A percentile compares a stretch with the other conserved stretches of the same genome.
These are phyloP conservation scores for Cranoglanis bouderius DNA, from an alignment of 2,113 vertebrate species.

Conservation along the genomic window DNA sequence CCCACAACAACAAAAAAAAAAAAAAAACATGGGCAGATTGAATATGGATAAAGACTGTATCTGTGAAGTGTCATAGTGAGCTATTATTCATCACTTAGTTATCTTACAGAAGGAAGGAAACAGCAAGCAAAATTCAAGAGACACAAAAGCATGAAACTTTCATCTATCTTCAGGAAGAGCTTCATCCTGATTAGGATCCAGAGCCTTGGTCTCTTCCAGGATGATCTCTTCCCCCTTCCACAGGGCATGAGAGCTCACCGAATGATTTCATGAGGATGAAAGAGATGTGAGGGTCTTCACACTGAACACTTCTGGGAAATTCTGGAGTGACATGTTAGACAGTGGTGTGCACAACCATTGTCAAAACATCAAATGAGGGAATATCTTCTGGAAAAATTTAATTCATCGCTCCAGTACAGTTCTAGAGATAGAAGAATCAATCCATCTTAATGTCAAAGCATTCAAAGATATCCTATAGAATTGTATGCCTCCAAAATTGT, in stretches of 20 bases:
- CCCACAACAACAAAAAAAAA: background rate
- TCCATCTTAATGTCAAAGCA: background rate
- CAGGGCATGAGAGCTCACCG: background rate
- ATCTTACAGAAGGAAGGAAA: background rate
- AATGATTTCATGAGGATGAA: background rate
- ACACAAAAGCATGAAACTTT: background rate
- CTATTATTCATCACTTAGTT: background rate
- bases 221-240: background rate
- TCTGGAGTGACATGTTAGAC: background rate
- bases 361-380: background rate
- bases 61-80: slow-evolving; percentile 1
- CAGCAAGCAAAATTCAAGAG: background rate
- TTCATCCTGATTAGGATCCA: background rate
- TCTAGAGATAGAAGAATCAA: background rate
- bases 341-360: background rate
- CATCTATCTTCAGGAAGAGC: background rate
- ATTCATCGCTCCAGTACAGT: background rate
- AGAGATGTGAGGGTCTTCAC: background rate
- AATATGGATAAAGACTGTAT: slow-evolving; percentile 9
- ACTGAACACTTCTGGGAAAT: background rate
- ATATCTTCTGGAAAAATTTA: background rate
- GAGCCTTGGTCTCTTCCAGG: background rate
- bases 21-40: background rate
- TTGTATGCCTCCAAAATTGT: background rate
- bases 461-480: background rate